Percentiles rank a stretch among this genome's conserved stretches.
Evolutionary conservation across 2,113 vertebrate species (phyloP).

Genomic region (Scomber colias): DNA sequence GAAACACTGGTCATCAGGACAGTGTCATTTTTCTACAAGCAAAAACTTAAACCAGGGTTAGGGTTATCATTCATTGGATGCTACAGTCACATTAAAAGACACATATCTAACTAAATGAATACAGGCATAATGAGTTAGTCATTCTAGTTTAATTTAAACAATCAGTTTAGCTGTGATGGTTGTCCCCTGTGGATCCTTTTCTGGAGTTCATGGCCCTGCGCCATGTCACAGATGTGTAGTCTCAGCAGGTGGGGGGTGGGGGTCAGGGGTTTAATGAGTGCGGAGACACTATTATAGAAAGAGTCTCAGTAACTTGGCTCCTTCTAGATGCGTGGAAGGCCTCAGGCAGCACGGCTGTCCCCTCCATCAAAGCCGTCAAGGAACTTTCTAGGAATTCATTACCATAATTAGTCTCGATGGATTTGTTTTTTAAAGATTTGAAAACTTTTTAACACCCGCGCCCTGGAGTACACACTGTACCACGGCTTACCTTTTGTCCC

Average conservation of each 20-base stretch:
- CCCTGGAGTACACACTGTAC: not conserved
- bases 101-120: not conserved
- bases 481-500: conserved; percentile 37
- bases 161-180: not conserved
- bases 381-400: conserved; percentile 64
- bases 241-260: conserved; percentile 30
- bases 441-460: not conserved
- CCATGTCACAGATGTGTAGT: conserved; percentile 43
- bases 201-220: conserved; percentile 13
- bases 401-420: conserved; percentile 27
- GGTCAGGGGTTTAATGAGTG: conserved; percentile 9
- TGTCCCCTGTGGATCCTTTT: conserved; percentile 6
- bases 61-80: too few species aligned
- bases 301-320: conserved; percentile 53
- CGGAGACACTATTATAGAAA: conserved; percentile 18
- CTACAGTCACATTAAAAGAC: not conserved
- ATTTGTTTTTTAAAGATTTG: conserved; percentile 12
- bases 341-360: conserved; percentile 17
- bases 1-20: not conserved
- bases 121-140: not conserved
- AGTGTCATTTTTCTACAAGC: not conserved
- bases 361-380: conserved; percentile 30
- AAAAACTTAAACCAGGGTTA: not conserved
- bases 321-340: conserved; percentile 11
- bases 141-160: conserved; percentile 18